These are phyloP conservation scores for Adelosebastes latens DNA, from an alignment of 2,797 vertebrate species.

Conservation along the genomic window DNA sequence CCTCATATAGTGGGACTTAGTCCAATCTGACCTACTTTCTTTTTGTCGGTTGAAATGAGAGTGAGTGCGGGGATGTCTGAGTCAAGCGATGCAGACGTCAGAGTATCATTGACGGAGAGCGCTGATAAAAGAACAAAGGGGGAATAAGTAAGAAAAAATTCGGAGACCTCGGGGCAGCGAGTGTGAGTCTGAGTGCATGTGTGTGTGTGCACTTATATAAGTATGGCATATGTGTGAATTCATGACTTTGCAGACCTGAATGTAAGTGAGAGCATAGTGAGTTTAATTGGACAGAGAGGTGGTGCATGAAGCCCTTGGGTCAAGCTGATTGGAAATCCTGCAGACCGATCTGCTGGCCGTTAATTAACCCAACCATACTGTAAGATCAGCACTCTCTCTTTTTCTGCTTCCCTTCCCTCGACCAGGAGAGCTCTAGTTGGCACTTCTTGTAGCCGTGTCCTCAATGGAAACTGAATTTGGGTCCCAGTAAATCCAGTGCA, in stretches of 20 bases:
- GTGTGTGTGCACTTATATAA: not conserved
- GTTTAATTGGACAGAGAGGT: slow-evolving; percentile 68
- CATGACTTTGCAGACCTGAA: slow-evolving; percentile 48
- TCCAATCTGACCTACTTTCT: slow-evolving; percentile 69
- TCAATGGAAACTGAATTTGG: slow-evolving; percentile 21
- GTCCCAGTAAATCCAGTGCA: slow-evolving; percentile 5
- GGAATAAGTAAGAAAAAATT: slow-evolving; percentile 37
- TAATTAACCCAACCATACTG: slow-evolving; percentile 58
- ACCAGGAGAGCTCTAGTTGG: slow-evolving; percentile 12
- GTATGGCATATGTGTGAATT: slow-evolving; percentile 40
- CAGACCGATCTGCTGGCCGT: slow-evolving; percentile 51
- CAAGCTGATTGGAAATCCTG: slow-evolving; percentile 60
- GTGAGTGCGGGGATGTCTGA: slow-evolving; percentile 43
- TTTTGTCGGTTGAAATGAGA: slow-evolving; percentile 46
- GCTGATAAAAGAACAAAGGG: slow-evolving; percentile 56
- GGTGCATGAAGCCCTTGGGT: slow-evolving; percentile 54
- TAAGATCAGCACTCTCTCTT: slow-evolving; percentile 49
- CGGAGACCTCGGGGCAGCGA: slow-evolving; percentile 29
- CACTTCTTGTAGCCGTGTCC: slow-evolving; percentile 20
- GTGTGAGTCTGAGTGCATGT: slow-evolving; percentile 26
- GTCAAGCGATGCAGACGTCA: slow-evolving; percentile 54
- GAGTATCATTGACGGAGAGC: slow-evolving; percentile 49
- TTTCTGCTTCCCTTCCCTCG: not conserved
- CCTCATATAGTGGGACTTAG: slow-evolving; percentile 39
- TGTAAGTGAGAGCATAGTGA: slow-evolving; percentile 36